Conservation (phyloP, 2,888 invertebrate species). For the Diabrotica balteata region DNA sequence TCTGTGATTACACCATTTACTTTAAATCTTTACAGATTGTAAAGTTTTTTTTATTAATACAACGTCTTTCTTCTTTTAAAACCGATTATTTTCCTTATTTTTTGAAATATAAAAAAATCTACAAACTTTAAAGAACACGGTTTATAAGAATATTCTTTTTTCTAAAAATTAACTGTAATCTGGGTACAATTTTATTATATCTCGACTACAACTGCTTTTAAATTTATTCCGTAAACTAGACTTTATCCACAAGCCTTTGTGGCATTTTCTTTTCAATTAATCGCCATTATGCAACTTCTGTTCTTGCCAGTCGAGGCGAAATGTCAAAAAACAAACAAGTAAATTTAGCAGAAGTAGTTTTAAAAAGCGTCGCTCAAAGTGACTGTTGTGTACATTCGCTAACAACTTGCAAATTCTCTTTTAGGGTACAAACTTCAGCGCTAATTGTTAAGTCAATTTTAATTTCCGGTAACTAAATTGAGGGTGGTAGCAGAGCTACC, state of each 20-base stretch:
- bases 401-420: conserved; percentile 13
- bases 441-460: conserved; percentile 20
- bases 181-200: too few relatives aligned
- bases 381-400: conserved; percentile 16
- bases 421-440: not conserved
- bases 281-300: conserved; percentile 7
- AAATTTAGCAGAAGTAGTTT: conserved; percentile 17
- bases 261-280: conserved; percentile 19
- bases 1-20: too few relatives aligned
- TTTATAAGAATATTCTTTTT: too few relatives aligned
- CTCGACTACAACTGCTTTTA: too few relatives aligned
- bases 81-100: too few relatives aligned
- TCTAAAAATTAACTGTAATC: too few relatives aligned
- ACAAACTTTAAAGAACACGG: too few relatives aligned
- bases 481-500: not conserved
- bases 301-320: conserved; percentile 11
- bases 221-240: not conserved
- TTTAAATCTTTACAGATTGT: too few relatives aligned
- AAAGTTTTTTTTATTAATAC: too few relatives aligned
- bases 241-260: not conserved
- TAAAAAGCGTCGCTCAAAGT: conserved; percentile 13
- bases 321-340: conserved; percentile 16
- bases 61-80: too few relatives aligned
- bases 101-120: too few relatives aligned
- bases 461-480: not conserved